Conservation (phyloP, 64 coral and sea anemone species). For the Montipora capricornis region DNA sequence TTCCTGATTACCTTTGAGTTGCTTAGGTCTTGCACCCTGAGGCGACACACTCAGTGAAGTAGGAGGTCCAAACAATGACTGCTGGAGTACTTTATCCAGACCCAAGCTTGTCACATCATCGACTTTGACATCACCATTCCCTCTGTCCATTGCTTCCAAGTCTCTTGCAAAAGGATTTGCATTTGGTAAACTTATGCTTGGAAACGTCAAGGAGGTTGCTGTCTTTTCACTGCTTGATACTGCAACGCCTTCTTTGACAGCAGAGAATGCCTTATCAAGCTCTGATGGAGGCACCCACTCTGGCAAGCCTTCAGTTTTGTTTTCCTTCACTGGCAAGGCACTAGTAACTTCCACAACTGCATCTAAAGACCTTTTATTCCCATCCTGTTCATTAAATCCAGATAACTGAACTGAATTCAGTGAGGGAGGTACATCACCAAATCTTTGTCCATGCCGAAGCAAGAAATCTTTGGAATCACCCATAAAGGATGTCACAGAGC, state of each 20-base stretch:
- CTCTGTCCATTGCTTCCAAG: background rate
- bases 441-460: background rate
- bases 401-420: background rate
- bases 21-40: slow-evolving; percentile 10
- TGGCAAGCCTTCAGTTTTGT: background rate
- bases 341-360: background rate
- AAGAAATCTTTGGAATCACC: background rate
- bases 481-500: background rate
- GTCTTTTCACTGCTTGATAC: background rate
- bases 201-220: background rate
- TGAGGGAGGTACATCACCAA: background rate
- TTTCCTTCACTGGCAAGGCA: background rate
- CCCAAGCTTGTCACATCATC: background rate
- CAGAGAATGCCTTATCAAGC: slow-evolving; percentile 54
- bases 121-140: background rate
- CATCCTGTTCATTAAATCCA: background rate
- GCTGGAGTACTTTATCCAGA: background rate
- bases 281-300: slow-evolving; percentile 39
- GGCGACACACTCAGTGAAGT: background rate
- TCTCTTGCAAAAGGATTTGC: slow-evolving; percentile 56
- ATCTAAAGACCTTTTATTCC: background rate
- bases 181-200: slow-evolving; percentile 30
- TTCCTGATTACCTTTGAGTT: background rate
- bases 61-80: slow-evolving; percentile 52
- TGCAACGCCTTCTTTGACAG: background rate